A percentile compares a stretch with the other conserved stretches of the same genome.
Conservation (phyloP, 2,797 vertebrate species). For the Gadopsis bispinosus region DNA sequence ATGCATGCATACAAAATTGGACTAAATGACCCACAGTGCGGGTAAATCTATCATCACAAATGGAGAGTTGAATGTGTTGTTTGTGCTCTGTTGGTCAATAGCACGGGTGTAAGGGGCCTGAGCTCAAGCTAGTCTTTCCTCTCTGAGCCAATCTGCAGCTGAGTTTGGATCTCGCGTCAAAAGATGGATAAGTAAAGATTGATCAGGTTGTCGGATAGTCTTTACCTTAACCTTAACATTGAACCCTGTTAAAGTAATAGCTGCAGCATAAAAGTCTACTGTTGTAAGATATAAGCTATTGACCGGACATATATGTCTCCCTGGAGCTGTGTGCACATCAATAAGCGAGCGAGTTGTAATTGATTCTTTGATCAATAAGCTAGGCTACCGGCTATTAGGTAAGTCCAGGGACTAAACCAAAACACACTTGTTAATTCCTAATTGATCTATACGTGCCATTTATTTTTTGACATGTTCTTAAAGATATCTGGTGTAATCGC, state of each 20-base stretch:
- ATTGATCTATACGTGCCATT: neutral
- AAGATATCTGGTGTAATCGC: neutral
- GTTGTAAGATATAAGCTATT: constrained; percentile 37
- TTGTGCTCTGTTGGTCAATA: constrained; percentile 27
- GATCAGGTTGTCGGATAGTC: constrained; percentile 1
- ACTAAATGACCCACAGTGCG: constrained; percentile 4
- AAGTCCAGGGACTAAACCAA: constrained; percentile 60
- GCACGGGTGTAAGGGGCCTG: constrained; percentile 27
- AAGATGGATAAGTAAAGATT: constrained; percentile 18
- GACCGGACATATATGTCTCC: constrained; percentile 47
- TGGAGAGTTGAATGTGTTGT: constrained; percentile 10
- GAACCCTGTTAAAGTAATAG: constrained; percentile 47
- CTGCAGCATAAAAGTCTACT: constrained; percentile 27
- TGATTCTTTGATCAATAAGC: constrained; percentile 71
- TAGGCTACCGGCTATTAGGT: constrained; percentile 56
- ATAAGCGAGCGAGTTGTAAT: constrained; percentile 65
- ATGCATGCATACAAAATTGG: neutral
- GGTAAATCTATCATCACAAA: constrained; percentile 29
- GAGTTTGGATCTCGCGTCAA: constrained; percentile 38
- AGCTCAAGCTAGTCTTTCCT: constrained; percentile 7
- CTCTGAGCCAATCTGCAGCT: neutral
- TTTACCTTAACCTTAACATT: constrained; percentile 2
- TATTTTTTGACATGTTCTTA: neutral
- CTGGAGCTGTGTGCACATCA: constrained; percentile 57
- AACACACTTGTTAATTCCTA: neutral